Base-by-base conservation (phyloP, 2,797 vertebrate genomes). In the Mastacembelus armatus region DNA sequence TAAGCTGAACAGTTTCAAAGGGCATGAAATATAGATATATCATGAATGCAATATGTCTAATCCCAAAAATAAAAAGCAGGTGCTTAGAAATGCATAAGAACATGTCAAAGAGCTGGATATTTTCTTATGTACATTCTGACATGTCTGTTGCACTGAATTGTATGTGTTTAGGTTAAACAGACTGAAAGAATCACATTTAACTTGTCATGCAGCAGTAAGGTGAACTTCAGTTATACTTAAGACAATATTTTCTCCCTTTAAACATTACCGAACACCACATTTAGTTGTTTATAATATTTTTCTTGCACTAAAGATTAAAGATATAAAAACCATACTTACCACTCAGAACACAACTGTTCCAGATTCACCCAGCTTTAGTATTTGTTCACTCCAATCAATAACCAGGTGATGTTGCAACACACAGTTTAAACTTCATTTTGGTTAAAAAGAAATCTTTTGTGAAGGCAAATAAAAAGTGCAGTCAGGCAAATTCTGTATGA, bases 321-420 rank as follows among this genome's bases (percentile, higher is more conserved):
- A 29, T 4, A n/a, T 14, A 15, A 36, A 18, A 42, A 1, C 24
- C 14, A n/a, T 5, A 51, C 19, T 68, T 54, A 61, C 45, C 26
- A 3, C 4, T 19, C 36, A 14, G 1, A 60, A 40, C 22, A 32
- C 0, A 0, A 27, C 5, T 32, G 30, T 4, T 6, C 27, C n/a
- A 0, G 19, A 12, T 24, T 38, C 2, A 3, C 27, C 10, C 10
- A 3, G 6, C 24, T 36, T 45, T 4, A 18, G 3, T 26, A 12
- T 62, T 47, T 70, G 14, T 10, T 21, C 15, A 22, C 8, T n/a
- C 10, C 22, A 51, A 69, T 66, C 47, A 78, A 11, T 30, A 18
- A 26, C 19, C 35, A 24, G 1, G 30, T 29, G 5, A 36, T 59
- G 16, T 44, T 45, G 30, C 27, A 70, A 52, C 45, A 45, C 51